A percentile compares a stretch with the other conserved stretches of the same genome.
phyloP scores from a whole-genome alignment of 30 jellyfish, hydroid and myxozoan species.

The Hydractinia echinata region DNA sequence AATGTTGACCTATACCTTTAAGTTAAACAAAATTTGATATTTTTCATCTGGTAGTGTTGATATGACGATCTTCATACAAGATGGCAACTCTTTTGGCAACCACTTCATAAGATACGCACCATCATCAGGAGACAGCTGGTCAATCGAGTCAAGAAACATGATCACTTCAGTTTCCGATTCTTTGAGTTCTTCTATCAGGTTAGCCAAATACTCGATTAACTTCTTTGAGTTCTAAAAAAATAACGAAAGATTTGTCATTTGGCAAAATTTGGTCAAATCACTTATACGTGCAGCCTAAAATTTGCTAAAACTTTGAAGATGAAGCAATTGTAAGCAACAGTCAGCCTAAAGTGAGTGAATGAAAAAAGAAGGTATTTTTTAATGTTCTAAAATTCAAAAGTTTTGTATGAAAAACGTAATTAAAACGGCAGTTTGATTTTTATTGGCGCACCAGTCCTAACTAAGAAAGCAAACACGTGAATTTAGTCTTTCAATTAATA shows the following conservation, averaged over 20 bases:
- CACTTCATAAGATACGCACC: conserved; percentile 72
- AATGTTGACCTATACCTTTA: conserved; percentile 38
- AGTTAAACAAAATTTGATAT: conserved; percentile 45
- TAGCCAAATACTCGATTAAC: conserved; percentile 54
- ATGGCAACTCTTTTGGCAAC: conserved; percentile 60
- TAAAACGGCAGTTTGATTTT: too few relatives aligned
- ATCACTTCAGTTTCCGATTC: conserved; percentile 18
- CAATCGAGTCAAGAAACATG: conserved; percentile 68
- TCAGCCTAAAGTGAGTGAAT: too few relatives aligned
- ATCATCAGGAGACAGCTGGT: conserved; percentile 74
- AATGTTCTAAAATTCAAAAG: too few relatives aligned
- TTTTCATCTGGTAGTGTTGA: conserved; percentile 80
- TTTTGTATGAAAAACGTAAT: too few relatives aligned
- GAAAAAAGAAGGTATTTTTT: too few relatives aligned
- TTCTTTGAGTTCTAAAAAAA: conserved; percentile 48
- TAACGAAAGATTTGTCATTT: background rate
- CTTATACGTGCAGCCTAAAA: too few relatives aligned
- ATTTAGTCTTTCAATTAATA: too few relatives aligned
- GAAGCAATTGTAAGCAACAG: too few relatives aligned
- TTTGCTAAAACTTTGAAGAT: too few relatives aligned
- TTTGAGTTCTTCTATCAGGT: conserved; percentile 13
- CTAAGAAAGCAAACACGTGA: too few relatives aligned
- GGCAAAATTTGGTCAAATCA: too few relatives aligned
- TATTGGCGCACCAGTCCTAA: too few relatives aligned
- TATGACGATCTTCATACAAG: conserved; percentile 37